Base-by-base conservation (phyloP, 2,888 invertebrate genomes). In the Melieria picta region DNA sequence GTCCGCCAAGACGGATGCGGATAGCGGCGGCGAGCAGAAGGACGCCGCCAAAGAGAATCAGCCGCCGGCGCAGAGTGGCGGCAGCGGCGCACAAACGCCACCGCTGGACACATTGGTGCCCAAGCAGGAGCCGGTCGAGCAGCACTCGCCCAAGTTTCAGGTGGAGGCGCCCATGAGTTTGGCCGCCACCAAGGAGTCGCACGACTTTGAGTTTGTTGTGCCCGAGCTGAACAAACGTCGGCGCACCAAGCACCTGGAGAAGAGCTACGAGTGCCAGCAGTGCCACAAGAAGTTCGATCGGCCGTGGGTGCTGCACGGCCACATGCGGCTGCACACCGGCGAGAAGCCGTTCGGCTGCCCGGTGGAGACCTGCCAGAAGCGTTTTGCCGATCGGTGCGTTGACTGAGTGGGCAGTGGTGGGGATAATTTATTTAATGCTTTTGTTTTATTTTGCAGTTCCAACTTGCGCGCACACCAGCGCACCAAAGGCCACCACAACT, bases 391-490 rank as follows among this genome's bases (percentile, higher is more conserved):
- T 80, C 87, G 91, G 91, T 91, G 77, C 81, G 66, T 72, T 74
- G 76, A 80, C 5, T 61, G 72, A 43, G 16, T 61, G 2, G 0
- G n/a, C 13, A 60, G 16, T 7, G 10, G 3, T 52, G 48, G 9
- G 43, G 1, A 30, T 43, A 45, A 47, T 46, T 56, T 56, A 52
- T 60, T 2, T 10, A 48, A 57, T 42, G n/a, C 10, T 55, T 52
- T 11, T 47, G 43, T 47, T 16, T 47, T 30, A 30, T 10, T 47
- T 72, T 64, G 4, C 63, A 92, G 92, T 63, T 92, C 92, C 0
- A 93, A 93, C 83, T 87, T 93, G 56, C 89, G 92, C 65, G 92
- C 93, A 0, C 92, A 93, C 87, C 92, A 92, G 82, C 90, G 92
- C 74, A 91, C 92, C 7, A 90, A 91, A 77, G 90, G 90, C 6